Base-by-base conservation (phyloP, 2,797 vertebrate species). In the Cyclopterus lumpus region DNA sequence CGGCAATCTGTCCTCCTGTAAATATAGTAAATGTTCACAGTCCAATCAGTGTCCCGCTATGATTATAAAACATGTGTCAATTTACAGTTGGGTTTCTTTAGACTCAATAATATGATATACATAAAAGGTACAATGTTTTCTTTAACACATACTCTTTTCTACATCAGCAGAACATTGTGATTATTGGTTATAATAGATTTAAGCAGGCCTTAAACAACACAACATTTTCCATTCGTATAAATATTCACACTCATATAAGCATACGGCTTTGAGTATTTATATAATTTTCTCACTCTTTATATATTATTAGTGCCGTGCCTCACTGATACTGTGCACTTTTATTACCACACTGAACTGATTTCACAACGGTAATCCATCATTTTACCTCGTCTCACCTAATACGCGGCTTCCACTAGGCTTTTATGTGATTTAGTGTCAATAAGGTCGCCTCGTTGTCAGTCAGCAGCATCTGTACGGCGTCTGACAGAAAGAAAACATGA, bases 351-450 rank as follows among this genome's bases (percentile, higher is more conserved):
- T 22, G 34, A 40, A 60, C 34, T 34, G 30, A 58, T 58, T 22
- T 42, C 5, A 11, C 57, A 22, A 20, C 10, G 3, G 5, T 30
- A 34, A 34, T 20, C 30, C 32, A 22, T 59, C 1, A 5, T 62
- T 62, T 28, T 7, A 63, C 40, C 16, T 0, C 4, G 15, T 12
- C 30, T 65, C 28, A 64, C 32, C 30, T n/a, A 34, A 34, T 16
- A 26, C 5, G 46, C n/a, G 6, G 30, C 20, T 63, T 26, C 26
- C 10, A 8, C 6, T 62, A 26, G 24, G 6, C 3, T 7, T 24
- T 30, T 12, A 65, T 46, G 42, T 34, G 18, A 62, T 61, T 42
- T n/a, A 46, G 24, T 67, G n/a, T 66, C 15, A 55, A 73, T 42
- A 38, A 8, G 30, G 8, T 28, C 12, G 15, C 48, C 22, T 20